Base-by-base conservation (phyloP, 2,888 invertebrate genomes). In the Pyrgus malvae region DNA sequence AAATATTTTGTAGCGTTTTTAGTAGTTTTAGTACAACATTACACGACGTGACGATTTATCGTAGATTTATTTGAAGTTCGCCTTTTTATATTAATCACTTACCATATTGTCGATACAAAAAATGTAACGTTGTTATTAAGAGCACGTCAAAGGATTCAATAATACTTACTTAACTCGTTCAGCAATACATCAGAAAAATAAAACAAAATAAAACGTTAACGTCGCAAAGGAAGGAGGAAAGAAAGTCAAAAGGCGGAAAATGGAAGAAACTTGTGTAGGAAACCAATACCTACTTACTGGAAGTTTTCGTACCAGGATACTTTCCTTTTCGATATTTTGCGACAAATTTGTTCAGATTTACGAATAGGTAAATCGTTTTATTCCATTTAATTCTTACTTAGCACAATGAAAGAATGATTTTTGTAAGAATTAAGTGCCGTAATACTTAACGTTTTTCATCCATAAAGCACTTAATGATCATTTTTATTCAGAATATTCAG, bases 231-330 rank as follows among this genome's bases (percentile, higher is more conserved):
- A 54, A 53, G 21, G 16, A 21, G 53, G 53, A 53, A 53, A 38
- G 53, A 38, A 54, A 54, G 46, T 54, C 38, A 54, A 46, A 54
- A 40, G 53, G 53, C 53, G 53, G 53, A 54, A 54, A 54, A 54
- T 46, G 46, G 37, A 46, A 46, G 53, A 54, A 54, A 54, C 53
- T 54, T 40, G 38, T 46, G 40, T 45, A 45, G 46, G 53, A 54
- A 54, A 46, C 46, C 46, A 40, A 54, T 46, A 53, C 53, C 46
- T 33, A 45, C 53, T 54, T 33, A 45, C 45, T 46, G 38, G 14
- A 54, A 54, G 38, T 54, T 54, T 40, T 53, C 29, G 12, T 53
- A 31, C 25, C 38, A 29, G 42, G 37, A 45, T 38, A 31, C 45
- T 45, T 49, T 45, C 38, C 19, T 35, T 51, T 50, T 37, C 12